phyloP scores from a whole-genome alignment of 2,113 vertebrate genomes.

The Chaetodon trifascialis region DNA sequence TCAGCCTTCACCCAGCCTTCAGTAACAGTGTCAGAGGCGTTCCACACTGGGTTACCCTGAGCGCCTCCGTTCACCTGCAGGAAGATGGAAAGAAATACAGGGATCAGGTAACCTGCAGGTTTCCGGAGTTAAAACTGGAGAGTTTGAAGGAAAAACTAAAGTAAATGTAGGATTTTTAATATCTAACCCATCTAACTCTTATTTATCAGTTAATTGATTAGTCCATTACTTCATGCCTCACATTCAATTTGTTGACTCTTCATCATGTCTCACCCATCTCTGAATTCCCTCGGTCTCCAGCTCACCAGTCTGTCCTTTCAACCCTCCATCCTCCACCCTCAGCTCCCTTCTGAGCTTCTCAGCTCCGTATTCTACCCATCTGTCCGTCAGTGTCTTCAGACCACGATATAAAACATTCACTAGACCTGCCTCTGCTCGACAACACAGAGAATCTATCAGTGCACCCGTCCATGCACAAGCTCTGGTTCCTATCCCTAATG shows the following conservation, averaged over 20 bases:
- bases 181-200: no score
- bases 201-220: neutral
- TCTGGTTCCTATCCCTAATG: neutral
- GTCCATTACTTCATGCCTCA: neutral
- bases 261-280: neutral
- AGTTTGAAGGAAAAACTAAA: neutral
- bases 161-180: neutral
- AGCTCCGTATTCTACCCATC: neutral
- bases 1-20: slow-evolving; percentile 97
- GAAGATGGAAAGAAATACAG: neutral
- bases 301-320: neutral
- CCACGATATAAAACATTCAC: slow-evolving; percentile 2
- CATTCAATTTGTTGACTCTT: neutral
- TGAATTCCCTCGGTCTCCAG: neutral
- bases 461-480: neutral
- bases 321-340: neutral
- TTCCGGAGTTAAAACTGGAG: neutral
- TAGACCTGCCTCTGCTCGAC: neutral
- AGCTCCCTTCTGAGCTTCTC: neutral
- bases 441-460: neutral
- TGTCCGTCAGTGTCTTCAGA: neutral
- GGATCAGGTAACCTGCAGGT: neutral
- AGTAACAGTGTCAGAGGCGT: slow-evolving; percentile 90
- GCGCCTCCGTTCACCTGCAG: slow-evolving; percentile 91
- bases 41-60: slow-evolving; percentile 97